These are phyloP conservation scores for Anarsia innoxiella DNA, from an alignment of 2,888 invertebrate genomes.

Conservation along the genomic window DNA sequence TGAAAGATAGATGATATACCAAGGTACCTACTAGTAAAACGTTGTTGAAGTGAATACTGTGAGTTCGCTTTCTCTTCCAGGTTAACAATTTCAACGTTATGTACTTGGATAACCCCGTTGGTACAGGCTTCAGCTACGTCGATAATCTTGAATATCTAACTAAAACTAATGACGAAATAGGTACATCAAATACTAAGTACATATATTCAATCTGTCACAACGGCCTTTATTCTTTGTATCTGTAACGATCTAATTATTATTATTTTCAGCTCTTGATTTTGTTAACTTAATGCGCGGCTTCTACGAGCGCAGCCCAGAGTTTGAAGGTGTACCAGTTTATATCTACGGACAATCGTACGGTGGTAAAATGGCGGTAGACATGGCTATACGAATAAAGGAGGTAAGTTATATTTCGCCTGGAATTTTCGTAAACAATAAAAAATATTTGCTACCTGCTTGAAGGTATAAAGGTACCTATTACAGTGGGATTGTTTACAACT, in stretches of 20 bases:
- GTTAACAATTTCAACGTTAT: constrained; percentile 86
- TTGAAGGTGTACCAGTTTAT: constrained; percentile 83
- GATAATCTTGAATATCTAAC: constrained; percentile 57
- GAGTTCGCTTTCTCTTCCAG: constrained; percentile 57
- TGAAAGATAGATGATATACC: too few relatives aligned
- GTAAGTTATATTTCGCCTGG: too few relatives aligned
- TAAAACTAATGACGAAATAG: constrained; percentile 58
- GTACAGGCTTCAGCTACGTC: constrained; percentile 89
- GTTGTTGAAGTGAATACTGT: too few relatives aligned
- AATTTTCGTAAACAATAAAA: too few relatives aligned
- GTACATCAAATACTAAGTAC: too few relatives aligned
- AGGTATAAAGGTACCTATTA: too few relatives aligned
- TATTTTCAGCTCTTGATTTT: constrained; percentile 81
- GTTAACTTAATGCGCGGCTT: constrained; percentile 82
- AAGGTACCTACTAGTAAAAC: too few relatives aligned
- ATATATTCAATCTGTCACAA: neutral
- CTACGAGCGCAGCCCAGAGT: constrained; percentile 79
- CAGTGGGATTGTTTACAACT: too few relatives aligned
- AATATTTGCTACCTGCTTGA: too few relatives aligned
- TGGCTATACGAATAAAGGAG: constrained; percentile 77
- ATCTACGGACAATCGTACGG: constrained; percentile 94
- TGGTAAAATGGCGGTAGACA: constrained; percentile 93
- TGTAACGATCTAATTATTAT: too few relatives aligned
- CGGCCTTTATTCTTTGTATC: too few relatives aligned
- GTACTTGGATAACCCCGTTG: constrained; percentile 94